These are phyloP conservation scores for Rhagonycha fulva DNA, from an alignment of 2,888 invertebrate genomes.

Conservation along the genomic window DNA sequence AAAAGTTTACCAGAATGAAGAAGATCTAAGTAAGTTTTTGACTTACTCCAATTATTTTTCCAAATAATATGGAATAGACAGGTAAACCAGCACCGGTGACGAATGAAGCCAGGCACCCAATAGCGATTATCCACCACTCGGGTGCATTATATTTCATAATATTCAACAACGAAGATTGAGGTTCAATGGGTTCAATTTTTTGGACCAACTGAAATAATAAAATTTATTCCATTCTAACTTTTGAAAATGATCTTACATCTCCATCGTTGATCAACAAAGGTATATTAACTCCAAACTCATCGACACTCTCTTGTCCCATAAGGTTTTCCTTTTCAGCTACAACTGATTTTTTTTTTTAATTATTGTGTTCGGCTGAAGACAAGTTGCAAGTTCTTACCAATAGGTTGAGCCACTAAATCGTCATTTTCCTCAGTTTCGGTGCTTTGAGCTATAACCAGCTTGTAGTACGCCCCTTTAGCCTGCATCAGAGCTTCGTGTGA, in stretches of 20 bases:
- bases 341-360: neutral
- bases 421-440: slow-evolving; percentile 23
- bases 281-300: neutral
- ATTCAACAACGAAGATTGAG: slow-evolving; percentile 38
- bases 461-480: slow-evolving; percentile 68
- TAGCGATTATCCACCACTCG: slow-evolving; percentile 68
- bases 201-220: slow-evolving; percentile 3
- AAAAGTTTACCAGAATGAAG: neutral
- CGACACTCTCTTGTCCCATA: slow-evolving; percentile 1
- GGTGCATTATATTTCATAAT: slow-evolving; percentile 67
- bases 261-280: neutral
- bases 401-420: neutral
- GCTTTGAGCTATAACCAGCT: slow-evolving; percentile 70
- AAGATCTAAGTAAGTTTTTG: slow-evolving; percentile 58
- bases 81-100: slow-evolving; percentile 75
- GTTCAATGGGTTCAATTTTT: neutral
- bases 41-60: slow-evolving; percentile 69
- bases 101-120: slow-evolving; percentile 66
- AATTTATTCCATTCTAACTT: neutral
- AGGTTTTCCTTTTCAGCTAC: neutral
- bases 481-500: slow-evolving; percentile 71
- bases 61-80: slow-evolving; percentile 71
- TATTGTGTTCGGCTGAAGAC: no score
- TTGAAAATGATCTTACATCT: neutral
- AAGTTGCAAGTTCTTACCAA: neutral